Conservation (phyloP, 2,888 invertebrate genomes). For the Rosalia funebris region DNA sequence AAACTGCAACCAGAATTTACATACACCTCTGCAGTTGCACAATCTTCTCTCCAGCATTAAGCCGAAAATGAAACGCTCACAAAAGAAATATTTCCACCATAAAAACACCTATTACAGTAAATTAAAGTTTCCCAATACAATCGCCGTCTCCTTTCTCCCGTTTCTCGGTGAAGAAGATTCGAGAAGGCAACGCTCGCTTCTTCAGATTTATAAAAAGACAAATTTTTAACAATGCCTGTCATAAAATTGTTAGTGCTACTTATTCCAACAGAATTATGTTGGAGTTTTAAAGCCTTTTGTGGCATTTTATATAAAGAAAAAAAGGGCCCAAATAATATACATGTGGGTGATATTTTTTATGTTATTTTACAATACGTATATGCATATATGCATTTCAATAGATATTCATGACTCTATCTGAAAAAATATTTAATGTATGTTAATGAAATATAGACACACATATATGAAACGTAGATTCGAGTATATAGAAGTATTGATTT, state of each 20-base stretch:
- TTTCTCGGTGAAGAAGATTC: constrained; percentile 1
- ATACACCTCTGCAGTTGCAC: constrained; percentile 42
- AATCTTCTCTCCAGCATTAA: constrained; percentile 44
- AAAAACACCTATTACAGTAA: constrained; percentile 47
- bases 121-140: constrained; percentile 38
- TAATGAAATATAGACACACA: too few relatives aligned
- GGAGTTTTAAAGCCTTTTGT: neutral
- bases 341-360: too few relatives aligned
- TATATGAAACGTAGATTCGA: too few relatives aligned
- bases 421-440: too few relatives aligned
- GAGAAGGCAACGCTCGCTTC: neutral
- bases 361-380: too few relatives aligned
- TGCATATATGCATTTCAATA: too few relatives aligned
- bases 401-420: too few relatives aligned
- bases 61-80: constrained; percentile 45
- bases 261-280: neutral
- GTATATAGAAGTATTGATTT: too few relatives aligned
- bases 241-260: neutral
- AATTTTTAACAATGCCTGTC: neutral
- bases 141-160: neutral
- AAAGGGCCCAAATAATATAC: too few relatives aligned
- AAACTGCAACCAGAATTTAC: constrained; percentile 30
- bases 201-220: neutral
- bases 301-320: neutral
- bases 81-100: constrained; percentile 42